Evolutionary conservation across 2,113 vertebrate species (phyloP), one percentile per base, ranked within the genome.

Genomic region (Pogona vitticeps): DNA sequence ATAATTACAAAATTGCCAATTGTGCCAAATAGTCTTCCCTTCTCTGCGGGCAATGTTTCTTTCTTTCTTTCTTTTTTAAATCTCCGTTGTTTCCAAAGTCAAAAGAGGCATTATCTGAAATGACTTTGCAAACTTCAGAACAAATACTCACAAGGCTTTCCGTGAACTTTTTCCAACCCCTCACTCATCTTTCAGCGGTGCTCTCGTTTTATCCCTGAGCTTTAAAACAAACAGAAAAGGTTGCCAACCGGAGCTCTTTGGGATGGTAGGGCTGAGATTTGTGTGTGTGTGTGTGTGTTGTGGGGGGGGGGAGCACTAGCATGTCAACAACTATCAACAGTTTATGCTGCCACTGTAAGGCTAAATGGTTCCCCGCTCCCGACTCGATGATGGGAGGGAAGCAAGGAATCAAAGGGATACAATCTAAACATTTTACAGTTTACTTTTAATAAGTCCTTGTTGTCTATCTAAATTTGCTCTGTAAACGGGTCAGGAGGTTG

Each of bases 31-130:
- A 40, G n/a, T 3, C 56, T 63, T 67, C 67, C 20, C 82, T 90
- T 89, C 85, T 82, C 71, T 88, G 80, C 75, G 76, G 89, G 73
- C 2, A 2, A n/a, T n/a, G n/a, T 52, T 10, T 52, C 46, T 52
- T 10, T 52, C 46, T 52, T 10, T 52, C 90, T 82, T 90, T 81
- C 88, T 93, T 93, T 92, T 90, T 90, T 91, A 86, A 88, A 94
- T 78, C 23, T 61, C 79, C 89, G 85, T 86, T 91, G 89, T 83
- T 92, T 91, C 33, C 83, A 72, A 84, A 91, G 76, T 86, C 86
- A 89, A 93, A 65, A 88, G 88, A 89, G 75, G 63, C 1, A 20
- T 89, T 5, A 0, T 36, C 46, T 91, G 80, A 92, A 92, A 87
- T 87, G 83, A 90, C 83, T 91, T 3, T 18, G 23, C 1, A 88